Conservation (phyloP, 2,888 invertebrate genomes). For the Helicoverpa assulta region DNA sequence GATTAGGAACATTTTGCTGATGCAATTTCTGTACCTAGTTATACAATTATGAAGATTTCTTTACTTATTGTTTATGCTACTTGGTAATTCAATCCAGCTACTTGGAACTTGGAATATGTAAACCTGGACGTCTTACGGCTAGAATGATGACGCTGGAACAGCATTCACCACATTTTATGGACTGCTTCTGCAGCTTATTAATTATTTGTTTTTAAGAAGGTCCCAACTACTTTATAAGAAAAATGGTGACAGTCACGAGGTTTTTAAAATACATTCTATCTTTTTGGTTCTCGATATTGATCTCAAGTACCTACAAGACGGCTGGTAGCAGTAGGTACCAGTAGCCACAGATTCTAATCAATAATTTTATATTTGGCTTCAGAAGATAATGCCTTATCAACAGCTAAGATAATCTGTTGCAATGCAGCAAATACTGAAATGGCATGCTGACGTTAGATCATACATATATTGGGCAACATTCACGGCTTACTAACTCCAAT, state of each 20-base stretch:
- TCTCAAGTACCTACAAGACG: background rate
- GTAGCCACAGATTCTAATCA: background rate
- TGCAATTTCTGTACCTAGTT: too few relatives aligned
- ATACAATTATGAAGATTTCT: too few relatives aligned
- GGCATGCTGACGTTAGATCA: slow-evolving; percentile 26
- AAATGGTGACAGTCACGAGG: background rate
- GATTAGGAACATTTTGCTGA: too few relatives aligned
- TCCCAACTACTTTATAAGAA: too few relatives aligned
- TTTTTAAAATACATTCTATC: background rate
- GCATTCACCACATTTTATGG: too few relatives aligned
- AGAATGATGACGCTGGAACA: too few relatives aligned
- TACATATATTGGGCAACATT: slow-evolving; percentile 39
- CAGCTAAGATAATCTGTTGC: background rate
- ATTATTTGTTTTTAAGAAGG: too few relatives aligned
- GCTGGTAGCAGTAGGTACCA: background rate
- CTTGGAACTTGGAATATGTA: too few relatives aligned
- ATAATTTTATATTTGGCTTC: background rate
- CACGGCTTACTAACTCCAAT: slow-evolving; percentile 17
- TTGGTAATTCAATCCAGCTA: too few relatives aligned
- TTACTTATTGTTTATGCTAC: too few relatives aligned
- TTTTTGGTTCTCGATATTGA: background rate
- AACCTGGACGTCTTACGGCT: too few relatives aligned
- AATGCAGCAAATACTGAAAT: background rate
- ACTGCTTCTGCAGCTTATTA: too few relatives aligned
- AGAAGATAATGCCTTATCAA: background rate